phyloP scores from a whole-genome alignment of 2,797 vertebrate species.

The Ataeniobius toweri region DNA sequence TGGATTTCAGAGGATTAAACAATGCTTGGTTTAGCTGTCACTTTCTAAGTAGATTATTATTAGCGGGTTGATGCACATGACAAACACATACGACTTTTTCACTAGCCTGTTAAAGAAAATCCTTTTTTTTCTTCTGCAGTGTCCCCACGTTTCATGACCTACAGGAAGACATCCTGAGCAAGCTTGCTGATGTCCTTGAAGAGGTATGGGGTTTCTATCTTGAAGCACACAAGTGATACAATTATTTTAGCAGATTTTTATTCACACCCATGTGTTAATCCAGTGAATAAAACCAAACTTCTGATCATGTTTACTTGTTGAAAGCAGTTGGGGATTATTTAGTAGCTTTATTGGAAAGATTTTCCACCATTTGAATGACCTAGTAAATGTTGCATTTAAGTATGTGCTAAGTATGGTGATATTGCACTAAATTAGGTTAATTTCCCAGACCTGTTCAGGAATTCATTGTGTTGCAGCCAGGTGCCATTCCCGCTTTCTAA shows the following conservation, averaged over 20 bases:
- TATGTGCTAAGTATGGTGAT: conserved; percentile 6
- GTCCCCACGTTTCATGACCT: conserved; percentile 93
- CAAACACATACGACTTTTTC: conserved; percentile 5
- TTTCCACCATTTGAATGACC: conserved; percentile 14
- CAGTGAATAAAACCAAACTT: neutral
- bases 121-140: conserved; percentile 71
- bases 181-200: conserved; percentile 94
- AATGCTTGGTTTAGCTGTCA: neutral
- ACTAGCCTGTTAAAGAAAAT: conserved; percentile 8
- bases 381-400: conserved; percentile 4
- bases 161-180: conserved; percentile 94
- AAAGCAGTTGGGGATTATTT: neutral
- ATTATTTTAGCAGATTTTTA: conserved; percentile 10
- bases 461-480: conserved; percentile 7
- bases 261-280: neutral
- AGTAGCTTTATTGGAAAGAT: neutral
- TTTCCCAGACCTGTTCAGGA: conserved; percentile 19
- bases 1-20: conserved; percentile 3
- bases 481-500: conserved; percentile 16
- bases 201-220: conserved; percentile 81
- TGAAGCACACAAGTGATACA: conserved; percentile 17
- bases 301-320: conserved; percentile 7
- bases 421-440: conserved; percentile 8
- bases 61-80: neutral
- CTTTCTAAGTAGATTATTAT: neutral